phyloP scores from a whole-genome alignment of 2,888 invertebrate species.

The Plemyria rubiginata region DNA sequence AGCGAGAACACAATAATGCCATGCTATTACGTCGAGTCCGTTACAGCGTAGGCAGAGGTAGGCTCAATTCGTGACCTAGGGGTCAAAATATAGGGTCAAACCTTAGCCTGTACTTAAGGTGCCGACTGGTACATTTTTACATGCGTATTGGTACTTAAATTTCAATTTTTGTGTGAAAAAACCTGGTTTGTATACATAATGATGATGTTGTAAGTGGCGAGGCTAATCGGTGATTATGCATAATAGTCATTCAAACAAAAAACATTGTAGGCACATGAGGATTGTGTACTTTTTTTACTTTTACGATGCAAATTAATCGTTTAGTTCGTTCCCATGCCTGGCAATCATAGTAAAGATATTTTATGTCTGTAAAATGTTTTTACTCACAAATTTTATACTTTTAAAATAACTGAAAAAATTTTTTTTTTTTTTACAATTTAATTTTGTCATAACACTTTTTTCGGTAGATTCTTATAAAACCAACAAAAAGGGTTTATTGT shows the following conservation, averaged over 20 bases:
- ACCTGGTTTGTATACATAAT: conserved; percentile 25
- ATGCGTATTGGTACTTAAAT: conserved; percentile 4
- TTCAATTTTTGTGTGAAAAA: conserved; percentile 29
- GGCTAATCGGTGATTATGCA: conserved; percentile 26
- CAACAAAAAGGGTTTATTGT: too few species aligned
- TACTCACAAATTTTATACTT: too few species aligned
- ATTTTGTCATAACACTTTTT: too few species aligned
- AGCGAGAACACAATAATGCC: conserved; percentile 30
- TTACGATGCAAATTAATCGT: conserved; percentile 12
- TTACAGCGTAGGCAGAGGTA: conserved; percentile 32
- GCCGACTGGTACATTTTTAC: conserved; percentile 19
- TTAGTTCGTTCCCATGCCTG: conserved; percentile 10
- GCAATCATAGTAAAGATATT: background rate
- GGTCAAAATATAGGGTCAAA: conserved; percentile 33
- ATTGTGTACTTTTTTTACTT: conserved; percentile 26
- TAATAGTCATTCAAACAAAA: conserved; percentile 26
- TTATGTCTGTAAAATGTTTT: too few species aligned
- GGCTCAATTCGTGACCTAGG: conserved; percentile 12
- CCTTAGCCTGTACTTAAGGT: conserved; percentile 31
- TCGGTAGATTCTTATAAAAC: too few species aligned
- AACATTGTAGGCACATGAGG: conserved; percentile 11
- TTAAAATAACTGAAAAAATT: too few species aligned
- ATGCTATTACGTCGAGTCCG: conserved; percentile 25
- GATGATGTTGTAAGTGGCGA: conserved; percentile 22
- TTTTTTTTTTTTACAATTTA: too few species aligned